Evolutionary conservation across 2,113 vertebrate species (phyloP).

Genomic region (Tor tambroides): DNA sequence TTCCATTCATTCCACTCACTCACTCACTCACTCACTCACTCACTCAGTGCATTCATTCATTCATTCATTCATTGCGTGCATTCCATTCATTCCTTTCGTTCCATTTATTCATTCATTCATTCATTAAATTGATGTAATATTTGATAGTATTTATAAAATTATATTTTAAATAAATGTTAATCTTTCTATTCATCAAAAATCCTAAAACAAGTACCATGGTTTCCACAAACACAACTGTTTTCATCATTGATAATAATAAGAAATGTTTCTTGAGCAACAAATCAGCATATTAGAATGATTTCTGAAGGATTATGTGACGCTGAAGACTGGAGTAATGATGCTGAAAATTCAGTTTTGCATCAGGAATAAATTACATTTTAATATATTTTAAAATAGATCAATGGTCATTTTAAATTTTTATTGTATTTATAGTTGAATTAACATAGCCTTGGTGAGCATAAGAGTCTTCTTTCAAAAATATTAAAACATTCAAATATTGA

Average conservation of each 20-base stretch:
- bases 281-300: neutral
- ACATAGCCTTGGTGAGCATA: neutral
- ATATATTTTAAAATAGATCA: neutral
- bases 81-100: no score
- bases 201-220: neutral
- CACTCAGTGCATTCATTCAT: no score
- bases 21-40: no score
- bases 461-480: neutral
- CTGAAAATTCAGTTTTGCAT: neutral
- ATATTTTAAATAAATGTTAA: neutral
- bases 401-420: no score
- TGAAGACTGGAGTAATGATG: neutral
- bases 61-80: no score
- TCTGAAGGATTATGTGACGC: no score
- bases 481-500: no score
- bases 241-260: neutral
- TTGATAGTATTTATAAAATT: no score
- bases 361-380: neutral
- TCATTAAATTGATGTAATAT: no score
- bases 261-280: neutral
- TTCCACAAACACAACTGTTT: neutral
- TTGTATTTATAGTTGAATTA: neutral
- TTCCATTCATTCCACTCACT: no score
- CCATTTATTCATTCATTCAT: no score
- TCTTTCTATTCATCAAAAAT: neutral